Evolutionary conservation across 2,113 vertebrate species (phyloP), one percentile per base, ranked within the genome.

Genomic region (Girardinichthys multiradiatus): DNA sequence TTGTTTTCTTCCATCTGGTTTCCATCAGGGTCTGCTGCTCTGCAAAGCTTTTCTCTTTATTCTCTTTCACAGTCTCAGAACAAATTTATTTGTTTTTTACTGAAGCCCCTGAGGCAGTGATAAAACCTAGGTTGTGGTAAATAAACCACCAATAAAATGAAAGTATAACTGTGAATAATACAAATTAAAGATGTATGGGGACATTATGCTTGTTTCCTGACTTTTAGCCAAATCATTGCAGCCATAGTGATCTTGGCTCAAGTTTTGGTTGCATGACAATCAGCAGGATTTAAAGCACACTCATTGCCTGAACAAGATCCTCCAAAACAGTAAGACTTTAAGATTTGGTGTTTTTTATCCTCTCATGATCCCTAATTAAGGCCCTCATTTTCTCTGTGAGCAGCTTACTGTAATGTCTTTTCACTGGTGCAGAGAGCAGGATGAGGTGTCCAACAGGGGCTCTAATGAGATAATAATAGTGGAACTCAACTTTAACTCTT

Each of bases 1-100:
- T 77, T 65, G 37, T 87, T 76, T 61, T 65, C 39, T 64, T 67
- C 83, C 92, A 94, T 93, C 92, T 94, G 93, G 75, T 94, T 93
- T 81, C 79, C 84, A 93, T 94, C 83, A 90, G 79, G 70, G 58
- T 57, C 66, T 72, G 64, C 68, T 48, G 68, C 58, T 59, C 54
- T 73, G 54, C 17, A 13, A 68, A 63, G 28, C 29, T 77, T 87
- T 75, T 57, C 78, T 69, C 66, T 59, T 72, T 69, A 72, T 61
- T 57, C 17, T 29, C n/a, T 48, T 19, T 2, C 35, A 24, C 26
- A 27, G 21, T 35, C 17, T 37, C 2, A 31, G 8, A 37, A 54
- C 9, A 10, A 24, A n/a, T 54, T 24, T 48, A 30, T 24, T 26
- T 51, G 30, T 54, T 51, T 27, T 26, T 27, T n/a, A 24, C 21